Evolutionary conservation across 2,797 vertebrate genomes (phyloP).

Genomic region (Danionella dracula): DNA sequence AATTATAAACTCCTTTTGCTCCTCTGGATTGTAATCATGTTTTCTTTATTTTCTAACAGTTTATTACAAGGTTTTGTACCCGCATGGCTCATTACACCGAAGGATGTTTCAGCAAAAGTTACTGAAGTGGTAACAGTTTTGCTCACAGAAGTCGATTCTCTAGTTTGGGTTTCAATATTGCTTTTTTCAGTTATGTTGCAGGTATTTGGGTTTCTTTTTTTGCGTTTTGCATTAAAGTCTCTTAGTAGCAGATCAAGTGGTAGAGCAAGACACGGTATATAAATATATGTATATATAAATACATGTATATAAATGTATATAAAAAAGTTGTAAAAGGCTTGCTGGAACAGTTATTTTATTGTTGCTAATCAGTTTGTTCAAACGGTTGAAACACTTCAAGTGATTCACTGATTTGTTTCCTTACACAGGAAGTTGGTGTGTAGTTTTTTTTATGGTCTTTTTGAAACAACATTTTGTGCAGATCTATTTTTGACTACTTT

Average conservation of each 20-base stretch:
- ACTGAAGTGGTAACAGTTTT: not conserved
- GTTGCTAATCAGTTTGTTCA: not conserved
- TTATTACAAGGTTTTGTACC: slow-evolving; percentile 10
- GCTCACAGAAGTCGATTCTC: not conserved
- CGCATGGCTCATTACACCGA: not conserved
- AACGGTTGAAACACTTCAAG: not conserved
- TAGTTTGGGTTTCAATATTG: not conserved
- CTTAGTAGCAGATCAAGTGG: not conserved
- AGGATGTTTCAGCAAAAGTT: slow-evolving; percentile 14
- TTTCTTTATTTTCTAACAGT: slow-evolving; percentile 7
- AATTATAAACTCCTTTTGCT: slow-evolving; percentile 29
- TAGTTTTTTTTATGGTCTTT: not conserved
- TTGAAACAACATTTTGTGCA: not conserved
- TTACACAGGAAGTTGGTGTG: not conserved
- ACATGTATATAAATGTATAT: too few species aligned
- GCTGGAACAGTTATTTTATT: not conserved
- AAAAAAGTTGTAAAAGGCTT: not conserved
- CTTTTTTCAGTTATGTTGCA: not conserved
- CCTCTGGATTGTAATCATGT: slow-evolving; percentile 11
- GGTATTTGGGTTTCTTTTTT: not conserved
- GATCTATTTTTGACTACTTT: not conserved
- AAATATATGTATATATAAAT: too few species aligned
- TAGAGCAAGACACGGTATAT: not conserved
- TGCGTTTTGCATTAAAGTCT: not conserved
- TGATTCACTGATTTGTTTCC: not conserved